These are phyloP conservation scores for Cryptoblepharus egeriae DNA, from an alignment of 2,797 vertebrate genomes.

Conservation along the genomic window DNA sequence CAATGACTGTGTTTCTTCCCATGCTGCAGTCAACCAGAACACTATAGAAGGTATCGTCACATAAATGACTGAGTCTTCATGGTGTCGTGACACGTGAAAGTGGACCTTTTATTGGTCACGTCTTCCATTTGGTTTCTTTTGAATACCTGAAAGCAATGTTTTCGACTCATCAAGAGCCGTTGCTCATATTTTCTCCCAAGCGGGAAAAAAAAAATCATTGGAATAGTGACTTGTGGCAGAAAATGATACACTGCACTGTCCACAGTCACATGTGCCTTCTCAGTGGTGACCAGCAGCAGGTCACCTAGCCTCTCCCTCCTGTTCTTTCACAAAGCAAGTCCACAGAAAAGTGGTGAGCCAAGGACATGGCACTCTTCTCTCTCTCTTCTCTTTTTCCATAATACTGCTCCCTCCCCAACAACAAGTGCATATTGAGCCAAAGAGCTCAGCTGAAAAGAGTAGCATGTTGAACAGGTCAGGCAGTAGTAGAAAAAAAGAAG, in stretches of 20 bases:
- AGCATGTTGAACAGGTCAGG: too few species aligned
- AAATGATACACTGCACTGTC: background rate
- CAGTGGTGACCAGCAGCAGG: too few species aligned
- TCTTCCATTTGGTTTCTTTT: background rate
- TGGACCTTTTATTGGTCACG: background rate
- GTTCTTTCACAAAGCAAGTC: too few species aligned
- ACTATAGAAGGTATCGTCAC: background rate
- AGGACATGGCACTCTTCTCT: too few species aligned
- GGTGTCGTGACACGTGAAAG: background rate
- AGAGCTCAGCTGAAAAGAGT: too few species aligned
- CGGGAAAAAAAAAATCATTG: background rate
- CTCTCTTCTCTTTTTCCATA: too few species aligned
- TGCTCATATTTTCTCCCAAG: background rate
- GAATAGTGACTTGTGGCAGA: background rate
- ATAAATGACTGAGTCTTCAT: background rate
- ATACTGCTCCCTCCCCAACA: too few species aligned
- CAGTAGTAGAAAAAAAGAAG: too few species aligned
- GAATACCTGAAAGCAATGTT: background rate
- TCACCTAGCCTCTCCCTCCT: too few species aligned
- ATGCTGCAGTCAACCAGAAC: background rate
- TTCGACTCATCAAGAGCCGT: background rate
- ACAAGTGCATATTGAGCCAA: too few species aligned
- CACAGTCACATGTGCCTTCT: too few species aligned
- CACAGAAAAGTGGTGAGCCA: too few species aligned
- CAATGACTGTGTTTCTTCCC: background rate